A percentile compares a stretch with the other conserved stretches of the same genome.
Evolutionary conservation across 1,140 invertebrate species (phyloP).

Genomic region (Solen grandis): DNA sequence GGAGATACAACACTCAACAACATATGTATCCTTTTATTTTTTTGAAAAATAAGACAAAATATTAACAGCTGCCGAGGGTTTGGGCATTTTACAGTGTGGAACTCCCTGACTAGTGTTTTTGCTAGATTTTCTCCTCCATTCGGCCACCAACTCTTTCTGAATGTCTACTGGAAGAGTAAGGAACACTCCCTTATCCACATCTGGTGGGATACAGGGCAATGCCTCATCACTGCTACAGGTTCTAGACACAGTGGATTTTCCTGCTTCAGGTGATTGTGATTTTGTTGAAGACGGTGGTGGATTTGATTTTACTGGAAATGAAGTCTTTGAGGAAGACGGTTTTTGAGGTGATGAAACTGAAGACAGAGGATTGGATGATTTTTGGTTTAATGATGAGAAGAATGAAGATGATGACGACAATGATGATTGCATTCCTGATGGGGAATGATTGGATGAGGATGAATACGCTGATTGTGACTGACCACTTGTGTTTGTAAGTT

Average conservation of each 20-base stretch:
- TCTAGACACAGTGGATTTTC: too few species aligned
- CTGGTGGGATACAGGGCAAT: not conserved
- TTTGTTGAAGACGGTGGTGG: not conserved
- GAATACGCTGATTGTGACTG: not conserved
- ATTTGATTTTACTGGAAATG: not conserved
- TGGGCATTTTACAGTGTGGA: not conserved
- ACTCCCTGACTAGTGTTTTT: not conserved
- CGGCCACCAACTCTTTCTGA: constrained; percentile 50
- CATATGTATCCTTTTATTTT: too few species aligned
- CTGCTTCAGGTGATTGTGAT: not conserved
- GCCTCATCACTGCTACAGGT: not conserved
- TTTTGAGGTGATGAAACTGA: not conserved
- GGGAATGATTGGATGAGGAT: too few species aligned
- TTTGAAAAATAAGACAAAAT: constrained; percentile 10
- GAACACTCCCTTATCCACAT: constrained; percentile 51
- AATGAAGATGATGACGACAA: too few species aligned
- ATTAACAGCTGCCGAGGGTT: constrained; percentile 8
- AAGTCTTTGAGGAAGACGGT: not conserved
- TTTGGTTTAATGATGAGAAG: too few species aligned
- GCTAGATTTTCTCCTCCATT: constrained; percentile 30
- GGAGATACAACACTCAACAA: too few species aligned
- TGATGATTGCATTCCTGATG: too few species aligned
- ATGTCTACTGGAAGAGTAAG: constrained; percentile 51
- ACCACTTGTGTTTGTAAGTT: not conserved
- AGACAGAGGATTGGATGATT: not conserved